These are phyloP conservation scores for Haemorhous mexicanus DNA, from an alignment of 2,113 vertebrate genomes.

Conservation along the genomic window DNA sequence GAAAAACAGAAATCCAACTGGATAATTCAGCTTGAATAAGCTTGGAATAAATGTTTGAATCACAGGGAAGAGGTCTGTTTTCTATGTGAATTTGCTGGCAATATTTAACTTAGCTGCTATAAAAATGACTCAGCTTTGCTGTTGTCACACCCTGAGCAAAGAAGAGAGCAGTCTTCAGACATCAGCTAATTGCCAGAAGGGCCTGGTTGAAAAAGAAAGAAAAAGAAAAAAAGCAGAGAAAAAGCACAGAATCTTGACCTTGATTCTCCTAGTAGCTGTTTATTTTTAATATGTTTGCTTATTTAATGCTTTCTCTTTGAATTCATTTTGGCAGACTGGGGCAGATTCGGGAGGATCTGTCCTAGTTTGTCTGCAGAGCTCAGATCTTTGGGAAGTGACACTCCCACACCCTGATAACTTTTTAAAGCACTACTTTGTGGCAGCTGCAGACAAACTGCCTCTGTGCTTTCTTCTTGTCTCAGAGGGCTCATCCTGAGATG, in stretches of 20 bases:
- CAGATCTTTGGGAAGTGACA: neutral
- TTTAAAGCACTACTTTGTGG: neutral
- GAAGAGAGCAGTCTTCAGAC: slow-evolving; percentile 23
- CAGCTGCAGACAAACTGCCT: neutral
- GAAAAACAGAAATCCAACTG: neutral
- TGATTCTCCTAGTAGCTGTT: neutral
- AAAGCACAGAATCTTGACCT: neutral
- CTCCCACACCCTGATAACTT: neutral
- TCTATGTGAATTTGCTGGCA: neutral
- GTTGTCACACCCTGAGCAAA: slow-evolving; percentile 24
- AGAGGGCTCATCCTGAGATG: neutral
- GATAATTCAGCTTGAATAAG: slow-evolving; percentile 16
- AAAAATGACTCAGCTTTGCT: slow-evolving; percentile 41
- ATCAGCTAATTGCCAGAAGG: slow-evolving; percentile 23
- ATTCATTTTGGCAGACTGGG: neutral
- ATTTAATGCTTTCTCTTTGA: slow-evolving; percentile 31
- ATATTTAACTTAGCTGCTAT: slow-evolving; percentile 27
- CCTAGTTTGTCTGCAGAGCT: slow-evolving; percentile 7
- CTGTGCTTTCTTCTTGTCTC: neutral
- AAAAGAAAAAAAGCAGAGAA: neutral
- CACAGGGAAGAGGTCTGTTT: neutral
- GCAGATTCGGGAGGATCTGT: neutral
- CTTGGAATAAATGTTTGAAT: neutral
- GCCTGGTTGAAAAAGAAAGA: neutral
- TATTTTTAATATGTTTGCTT: slow-evolving; percentile 28